Base-by-base conservation (phyloP, 2,797 vertebrate species). In the Melanotaenia pygmaea region DNA sequence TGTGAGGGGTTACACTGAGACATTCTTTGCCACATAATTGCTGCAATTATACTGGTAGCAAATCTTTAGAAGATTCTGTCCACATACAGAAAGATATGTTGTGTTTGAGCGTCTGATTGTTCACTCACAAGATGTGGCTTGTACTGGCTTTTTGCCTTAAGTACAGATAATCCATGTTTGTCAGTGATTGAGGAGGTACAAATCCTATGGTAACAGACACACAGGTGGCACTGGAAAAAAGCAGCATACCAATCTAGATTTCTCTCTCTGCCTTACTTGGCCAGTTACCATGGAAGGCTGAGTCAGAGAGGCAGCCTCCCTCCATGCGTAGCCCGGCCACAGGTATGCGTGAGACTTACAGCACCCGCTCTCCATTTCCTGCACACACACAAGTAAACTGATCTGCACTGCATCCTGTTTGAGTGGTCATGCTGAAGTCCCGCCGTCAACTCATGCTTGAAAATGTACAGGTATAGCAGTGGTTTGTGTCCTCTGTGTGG, bases 121-220 rank as follows among this genome's bases (percentile, higher is more conserved):
- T 86, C 71, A 60, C 74, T 54, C 82, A 86, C 95, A 95, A 92
- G 95, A 94, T 83, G 86, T 89, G 90, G 91, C 95, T 91, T 95
- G 95, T 72, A 69, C 81, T 80, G 90, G 86, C 91, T 91, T 89
- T 92, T 89, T 87, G 87, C 86, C 81, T 80, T 93, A 94, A 95
- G 92, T 76, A 92, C 91, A 94, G 91, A 88, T 95, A 95, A 95
- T 95, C 95, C 94, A 74, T 67, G 89, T 85, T 87, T 95, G 94
- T 94, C 94, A 95, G 93, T 95, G 94, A 95, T 94, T 91, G 94
- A 95, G 85, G 90, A 94, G 92, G 77, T 91, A 93, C 93, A 95
- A 95, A 95, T 95, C 94, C 93, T 79, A 71, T 82, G 88, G 91
- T 89, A 94, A 94, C 91, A 94, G 91, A 93, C 87, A 86, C 88